Conservation (phyloP, 2,113 vertebrate species). For the Zapus hudsonius region DNA sequence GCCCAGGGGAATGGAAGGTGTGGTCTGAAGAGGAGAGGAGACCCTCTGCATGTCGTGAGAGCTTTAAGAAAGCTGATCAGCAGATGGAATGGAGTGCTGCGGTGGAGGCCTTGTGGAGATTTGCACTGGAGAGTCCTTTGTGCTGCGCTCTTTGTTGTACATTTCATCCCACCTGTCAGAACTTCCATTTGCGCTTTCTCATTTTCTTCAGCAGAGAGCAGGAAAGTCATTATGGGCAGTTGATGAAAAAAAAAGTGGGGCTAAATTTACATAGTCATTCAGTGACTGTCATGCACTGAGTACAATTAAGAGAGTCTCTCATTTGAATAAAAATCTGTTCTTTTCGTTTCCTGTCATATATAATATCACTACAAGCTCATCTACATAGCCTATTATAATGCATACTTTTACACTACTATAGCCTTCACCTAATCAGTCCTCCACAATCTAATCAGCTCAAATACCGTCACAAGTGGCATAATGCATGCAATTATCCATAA, state of each 20-base stretch:
- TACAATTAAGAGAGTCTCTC: slow-evolving; percentile 72
- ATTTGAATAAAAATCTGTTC: slow-evolving; percentile 77
- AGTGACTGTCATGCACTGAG: slow-evolving; percentile 16
- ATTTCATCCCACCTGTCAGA: slow-evolving; percentile 16
- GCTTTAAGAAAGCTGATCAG: not conserved
- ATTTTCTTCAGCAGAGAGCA: slow-evolving; percentile 48
- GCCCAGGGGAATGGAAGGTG: fast-evolving
- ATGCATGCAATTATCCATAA: slow-evolving; percentile 82
- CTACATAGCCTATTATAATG: slow-evolving; percentile 81
- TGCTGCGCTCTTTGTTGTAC: not conserved
- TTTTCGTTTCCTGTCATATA: slow-evolving; percentile 74
- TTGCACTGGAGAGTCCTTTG: not conserved
- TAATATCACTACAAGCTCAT: slow-evolving; percentile 71
- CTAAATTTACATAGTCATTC: slow-evolving; percentile 76
- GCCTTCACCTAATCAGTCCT: slow-evolving; percentile 81
- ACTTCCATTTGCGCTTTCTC: not conserved
- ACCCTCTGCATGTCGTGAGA: not conserved
- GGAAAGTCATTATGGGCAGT: not conserved
- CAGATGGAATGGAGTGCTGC: not conserved
- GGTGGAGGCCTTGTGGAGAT: fast-evolving
- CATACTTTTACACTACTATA: slow-evolving; percentile 70
- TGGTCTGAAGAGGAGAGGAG: not conserved
- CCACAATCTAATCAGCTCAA: slow-evolving; percentile 83
- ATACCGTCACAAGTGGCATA: slow-evolving; percentile 80
- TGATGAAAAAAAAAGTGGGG: slow-evolving; percentile 53